These are phyloP conservation scores for Drosophila pectinifera DNA, from an alignment of 1,140 invertebrate species.

Conservation along the genomic window DNA sequence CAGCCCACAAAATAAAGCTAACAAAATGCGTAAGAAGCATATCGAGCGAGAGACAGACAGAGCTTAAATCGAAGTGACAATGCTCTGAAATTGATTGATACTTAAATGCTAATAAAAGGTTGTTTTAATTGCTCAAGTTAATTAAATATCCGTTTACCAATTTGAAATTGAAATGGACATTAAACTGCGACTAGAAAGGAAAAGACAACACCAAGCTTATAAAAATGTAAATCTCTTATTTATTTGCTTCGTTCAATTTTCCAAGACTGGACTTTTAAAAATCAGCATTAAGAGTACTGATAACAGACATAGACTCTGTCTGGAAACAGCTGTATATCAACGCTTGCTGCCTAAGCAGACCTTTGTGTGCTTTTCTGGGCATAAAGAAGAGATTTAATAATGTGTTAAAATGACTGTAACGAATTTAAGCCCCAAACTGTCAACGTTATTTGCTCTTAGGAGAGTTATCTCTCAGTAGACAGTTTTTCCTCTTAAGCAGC, in stretches of 20 bases:
- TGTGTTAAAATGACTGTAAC: neutral
- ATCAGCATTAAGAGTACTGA: too few species aligned
- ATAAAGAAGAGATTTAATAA: too few species aligned
- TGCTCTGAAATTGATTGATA: slow-evolving; percentile 21
- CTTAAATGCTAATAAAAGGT: neutral
- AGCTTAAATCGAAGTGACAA: slow-evolving; percentile 16
- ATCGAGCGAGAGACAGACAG: neutral
- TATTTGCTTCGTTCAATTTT: too few species aligned
- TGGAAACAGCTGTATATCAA: too few species aligned
- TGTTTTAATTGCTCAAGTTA: slow-evolving; percentile 9
- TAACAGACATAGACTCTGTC: too few species aligned
- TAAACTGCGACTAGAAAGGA: neutral
- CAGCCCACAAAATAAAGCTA: slow-evolving; percentile 25
- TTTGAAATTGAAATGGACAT: neutral
- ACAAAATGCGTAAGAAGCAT: slow-evolving; percentile 9
- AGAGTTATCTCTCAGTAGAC: neutral
- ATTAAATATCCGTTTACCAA: slow-evolving; percentile 3
- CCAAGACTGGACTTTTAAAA: too few species aligned
- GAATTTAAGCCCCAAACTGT: neutral
- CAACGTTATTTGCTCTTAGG: neutral
- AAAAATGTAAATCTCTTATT: neutral
- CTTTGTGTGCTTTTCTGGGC: too few species aligned
- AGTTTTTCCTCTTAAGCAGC: neutral
- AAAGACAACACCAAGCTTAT: neutral
- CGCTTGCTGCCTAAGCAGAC: too few species aligned